Percentiles rank a stretch among this genome's conserved stretches.
These are phyloP conservation scores for Phrynocephalus versicolor DNA, from an alignment of 2,113 vertebrate species.

Conservation along the genomic window DNA sequence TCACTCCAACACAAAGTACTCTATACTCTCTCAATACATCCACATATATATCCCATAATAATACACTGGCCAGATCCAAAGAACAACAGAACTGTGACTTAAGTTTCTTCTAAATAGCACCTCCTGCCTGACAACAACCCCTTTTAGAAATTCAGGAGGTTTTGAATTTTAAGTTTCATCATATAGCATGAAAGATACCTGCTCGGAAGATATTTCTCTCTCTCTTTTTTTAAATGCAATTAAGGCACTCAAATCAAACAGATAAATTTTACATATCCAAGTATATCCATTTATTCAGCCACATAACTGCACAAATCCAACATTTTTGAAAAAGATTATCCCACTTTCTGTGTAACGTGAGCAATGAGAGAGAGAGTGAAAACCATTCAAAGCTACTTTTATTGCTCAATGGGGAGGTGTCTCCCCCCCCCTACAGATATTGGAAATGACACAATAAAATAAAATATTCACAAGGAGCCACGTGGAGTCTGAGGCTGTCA, in stretches of 20 bases:
- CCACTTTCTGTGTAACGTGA: too few relatives aligned
- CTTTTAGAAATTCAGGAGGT: neutral
- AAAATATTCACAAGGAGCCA: neutral
- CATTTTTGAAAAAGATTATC: neutral
- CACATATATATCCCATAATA: neutral
- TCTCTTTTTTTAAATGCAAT: neutral
- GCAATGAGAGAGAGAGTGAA: too few relatives aligned
- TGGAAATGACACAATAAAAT: too few relatives aligned
- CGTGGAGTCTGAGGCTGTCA: neutral
- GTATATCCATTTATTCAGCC: neutral
- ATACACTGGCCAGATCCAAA: neutral
- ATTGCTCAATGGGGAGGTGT: too few relatives aligned
- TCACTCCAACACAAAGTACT: neutral
- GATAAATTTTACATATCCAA: neutral
- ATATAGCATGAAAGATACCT: neutral
- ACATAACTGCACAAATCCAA: neutral
- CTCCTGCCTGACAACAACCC: neutral
- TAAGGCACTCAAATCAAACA: neutral
- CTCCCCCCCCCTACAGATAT: too few relatives aligned
- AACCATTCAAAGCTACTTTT: too few relatives aligned
- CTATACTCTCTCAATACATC: neutral
- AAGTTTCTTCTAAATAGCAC: neutral
- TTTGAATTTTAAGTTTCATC: too few relatives aligned
- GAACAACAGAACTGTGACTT: neutral
- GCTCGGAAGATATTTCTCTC: neutral